Base-by-base conservation (phyloP, 2,113 vertebrate genomes). In the Thamnophis sirtalis region DNA sequence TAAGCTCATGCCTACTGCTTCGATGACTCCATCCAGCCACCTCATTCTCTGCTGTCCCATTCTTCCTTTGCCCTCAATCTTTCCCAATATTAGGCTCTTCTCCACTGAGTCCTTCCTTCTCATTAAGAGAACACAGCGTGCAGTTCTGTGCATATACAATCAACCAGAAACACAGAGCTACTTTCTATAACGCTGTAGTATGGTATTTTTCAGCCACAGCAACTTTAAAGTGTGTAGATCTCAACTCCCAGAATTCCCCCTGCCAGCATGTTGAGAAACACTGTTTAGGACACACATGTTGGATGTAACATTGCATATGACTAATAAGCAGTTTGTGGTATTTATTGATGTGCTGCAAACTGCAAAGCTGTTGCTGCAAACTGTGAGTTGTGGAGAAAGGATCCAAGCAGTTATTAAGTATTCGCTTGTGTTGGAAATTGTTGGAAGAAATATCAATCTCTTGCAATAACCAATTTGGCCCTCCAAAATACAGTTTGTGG, bases 331-430 rank as follows among this genome's bases (percentile, higher is more conserved):
- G 86, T 28, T 54, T 28, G 63, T 33, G n/a, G 15, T 73, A 4
- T 80, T 60, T 60, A 17, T 7, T 38, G 33, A 80, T 21, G 17
- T 43, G 73, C 33, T 80, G 73, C 7, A 9, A 3, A 80, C 7
- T 38, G 33, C 68, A 80, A 21, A 80, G 6, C 7, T 80, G 73
- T 7, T 80, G 1, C 33, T 80, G 1, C 17, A 80, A 38, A 80
- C 43, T 43, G 0, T 38, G 73, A 21, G 33, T 21, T 80, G 73
- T 80, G 33, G 73, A 80, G 73, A 94, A 88, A 94, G 93, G 93
- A 93, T 86, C 84, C 86, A 58, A 85, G 9, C 53, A 54, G 6
- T 28, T 51, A 51, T 15, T 5, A 2, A 13, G 15, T n/a, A 19
- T 11, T 22, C 51, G 33, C 5, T 4, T 54, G 4, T 54, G 15